phyloP scores from a whole-genome alignment of 2,113 vertebrate species.

The Plotosus lineatus region DNA sequence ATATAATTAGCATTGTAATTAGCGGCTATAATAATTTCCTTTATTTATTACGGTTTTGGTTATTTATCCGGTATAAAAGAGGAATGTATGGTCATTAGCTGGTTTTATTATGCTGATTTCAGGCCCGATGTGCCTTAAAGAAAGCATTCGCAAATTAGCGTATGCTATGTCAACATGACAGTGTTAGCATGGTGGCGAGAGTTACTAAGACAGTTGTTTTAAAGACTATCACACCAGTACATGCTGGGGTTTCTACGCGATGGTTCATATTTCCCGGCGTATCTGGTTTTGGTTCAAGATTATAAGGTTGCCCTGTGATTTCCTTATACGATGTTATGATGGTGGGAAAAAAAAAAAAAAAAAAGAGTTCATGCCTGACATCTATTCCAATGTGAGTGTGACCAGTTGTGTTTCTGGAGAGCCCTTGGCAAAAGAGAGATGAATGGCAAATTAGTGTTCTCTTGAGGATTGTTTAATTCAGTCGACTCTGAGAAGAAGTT shows the following conservation, averaged over 20 bases:
- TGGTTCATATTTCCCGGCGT: neutral
- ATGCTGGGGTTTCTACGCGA: neutral
- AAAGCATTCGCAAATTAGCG: constrained; percentile 25
- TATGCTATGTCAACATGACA: neutral
- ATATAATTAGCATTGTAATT: constrained; percentile 80
- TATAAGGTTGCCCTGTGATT: no score
- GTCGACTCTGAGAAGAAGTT: constrained; percentile 4
- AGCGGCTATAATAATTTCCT: constrained; percentile 76
- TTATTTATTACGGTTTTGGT: constrained; percentile 74
- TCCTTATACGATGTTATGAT: neutral
- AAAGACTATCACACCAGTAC: neutral
- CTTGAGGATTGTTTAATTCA: constrained; percentile 9
- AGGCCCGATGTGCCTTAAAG: constrained; percentile 15
- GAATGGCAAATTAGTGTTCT: constrained; percentile 25
- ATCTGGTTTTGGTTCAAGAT: neutral
- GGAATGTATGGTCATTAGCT: constrained; percentile 69
- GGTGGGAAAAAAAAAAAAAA: neutral
- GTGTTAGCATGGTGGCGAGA: neutral
- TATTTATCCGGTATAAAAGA: constrained; percentile 69
- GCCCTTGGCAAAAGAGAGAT: constrained; percentile 18
- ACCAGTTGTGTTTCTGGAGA: constrained; percentile 21
- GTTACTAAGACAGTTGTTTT: neutral
- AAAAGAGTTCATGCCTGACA: neutral
- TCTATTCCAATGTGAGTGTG: neutral
- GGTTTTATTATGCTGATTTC: constrained; percentile 58